Evolutionary conservation across 2,888 invertebrate genomes (phyloP), one percentile per base, ranked within the genome.

Genomic region (Tanypteryx hageni): DNA sequence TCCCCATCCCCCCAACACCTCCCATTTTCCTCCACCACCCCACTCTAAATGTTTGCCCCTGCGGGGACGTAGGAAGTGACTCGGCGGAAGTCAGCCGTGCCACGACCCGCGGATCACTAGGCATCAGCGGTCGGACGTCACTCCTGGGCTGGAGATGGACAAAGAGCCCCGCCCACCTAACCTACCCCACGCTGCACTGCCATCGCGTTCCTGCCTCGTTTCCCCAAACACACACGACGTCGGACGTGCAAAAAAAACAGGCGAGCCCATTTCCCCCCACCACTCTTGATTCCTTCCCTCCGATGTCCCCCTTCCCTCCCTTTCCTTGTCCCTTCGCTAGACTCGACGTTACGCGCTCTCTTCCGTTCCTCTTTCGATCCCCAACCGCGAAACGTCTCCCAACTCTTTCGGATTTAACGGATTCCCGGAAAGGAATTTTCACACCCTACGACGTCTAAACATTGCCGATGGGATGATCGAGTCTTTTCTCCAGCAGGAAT

Each of bases 21-120:
- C n/a, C 86, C 8, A 68, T 68, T 44, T 44, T 44, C 5, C 16
- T 31, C 61, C 31, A 31, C 61, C 44, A 31, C 61, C 44, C 8
- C 31, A 18, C 83, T 14, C 44, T 44, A 44, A 68, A 11, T 76
- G 76, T 76, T 76, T 76, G 27, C 22, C 27, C 76, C 76, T 76
- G 76, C 27, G 76, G 76, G 76, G 22, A 76, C 76, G 76, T 22
- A 76, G 76, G 76, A 76, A 76, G 76, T 76, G 76, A 76, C 76
- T 76, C 76, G 76, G 76, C 76, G 76, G 76, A 76, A 76, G 76
- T 76, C 76, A 13, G 27, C 22, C 76, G 76, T 76, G 76, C 76
- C 76, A 76, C 76, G 76, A 76, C 76, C 76, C 76, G 76, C 76
- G 76, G 76, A 76, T 76, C 76, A 27, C 76, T 68, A 22, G n/a